Base-by-base conservation (phyloP, 2,888 invertebrate genomes). In the Agrotis puta region DNA sequence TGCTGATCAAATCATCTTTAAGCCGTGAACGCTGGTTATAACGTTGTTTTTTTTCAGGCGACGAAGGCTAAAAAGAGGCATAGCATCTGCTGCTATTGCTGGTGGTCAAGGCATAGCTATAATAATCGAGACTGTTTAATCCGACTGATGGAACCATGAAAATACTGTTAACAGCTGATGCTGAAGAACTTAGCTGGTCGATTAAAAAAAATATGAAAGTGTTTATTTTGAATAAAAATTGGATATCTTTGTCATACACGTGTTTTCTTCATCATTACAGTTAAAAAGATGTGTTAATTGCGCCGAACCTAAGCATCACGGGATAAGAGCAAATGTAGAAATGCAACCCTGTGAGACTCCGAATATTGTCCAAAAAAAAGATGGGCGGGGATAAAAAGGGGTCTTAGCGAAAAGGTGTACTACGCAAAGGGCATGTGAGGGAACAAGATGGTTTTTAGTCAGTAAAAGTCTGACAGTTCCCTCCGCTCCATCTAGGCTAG, bases 81-180 rank as follows among this genome's bases (percentile, higher is more conserved):
- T 58, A 14, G 58, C 58, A 58, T 22, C 58, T 22, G 58, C 58
- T 22, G 22, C 33, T 14, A 39, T 65, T 13, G 65, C 65, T 3
- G 65, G 58, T 50, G 65, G 65, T 14, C 58, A 65, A 58, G 48
- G 58, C 2, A 33, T 65, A 14, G 58, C 58, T 18, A 22, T 65
- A 5, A 27, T 56, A n/a, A 56, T 56, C n/a, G 54, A 56, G 33
- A n/a, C 33, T 56, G n/a, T 56, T 56, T 56, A 33, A 56, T 33
- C 5, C 6, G n/a, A n/a, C 18, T n/a, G 33, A 33, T 13, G 5
- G 33, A 56, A 33, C 54, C 7, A 56, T 27, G 27, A 5, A 11
- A 33, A 13, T 18, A n/a, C 18, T 1, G 11, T 2, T 9, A 51
- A 22, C 11, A 56, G 33, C 54, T 13, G 54, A 33, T 5, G n/a